Evolutionary conservation across 1,140 invertebrate species (phyloP).

Genomic region (Tribolium castaneum): DNA sequence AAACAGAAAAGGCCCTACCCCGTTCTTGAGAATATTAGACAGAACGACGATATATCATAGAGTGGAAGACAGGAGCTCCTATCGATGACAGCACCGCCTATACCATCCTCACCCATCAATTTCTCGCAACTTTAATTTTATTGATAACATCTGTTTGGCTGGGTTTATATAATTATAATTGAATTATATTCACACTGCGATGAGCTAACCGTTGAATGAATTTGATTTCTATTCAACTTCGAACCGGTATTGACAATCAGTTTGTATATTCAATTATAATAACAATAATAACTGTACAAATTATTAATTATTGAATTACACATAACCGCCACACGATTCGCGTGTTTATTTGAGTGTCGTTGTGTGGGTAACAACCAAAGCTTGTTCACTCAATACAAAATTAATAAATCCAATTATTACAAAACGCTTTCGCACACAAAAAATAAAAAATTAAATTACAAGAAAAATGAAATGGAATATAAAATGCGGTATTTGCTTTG

Average conservation of each 20-base stretch:
- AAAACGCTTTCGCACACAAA: not conserved
- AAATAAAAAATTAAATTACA: not conserved
- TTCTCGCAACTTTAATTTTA: conserved; percentile 31
- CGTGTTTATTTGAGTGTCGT: conserved; percentile 20
- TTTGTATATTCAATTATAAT: conserved; percentile 37
- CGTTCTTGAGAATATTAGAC: conserved; percentile 51
- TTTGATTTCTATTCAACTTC: not conserved
- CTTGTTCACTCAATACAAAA: conserved; percentile 19
- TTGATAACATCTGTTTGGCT: not conserved
- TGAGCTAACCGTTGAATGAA: not conserved
- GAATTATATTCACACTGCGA: conserved; percentile 8
- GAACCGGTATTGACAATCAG: conserved; percentile 6
- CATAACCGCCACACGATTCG: conserved; percentile 9
- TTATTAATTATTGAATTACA: conserved; percentile 41
- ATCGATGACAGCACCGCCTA: conserved; percentile 49
- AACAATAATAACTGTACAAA: conserved; percentile 42
- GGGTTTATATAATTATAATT: conserved; percentile 11
- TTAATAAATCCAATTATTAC: conserved; percentile 28
- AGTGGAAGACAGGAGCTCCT: conserved; percentile 44
- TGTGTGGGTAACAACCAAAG: not conserved
- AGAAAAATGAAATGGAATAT: not conserved
- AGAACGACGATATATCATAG: conserved; percentile 52
- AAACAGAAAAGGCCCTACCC: conserved; percentile 48
- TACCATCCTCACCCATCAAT: conserved; percentile 9
- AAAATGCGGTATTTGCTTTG: not conserved